phyloP scores from a whole-genome alignment of 2,113 vertebrate species.

The Spizaetus ornatus region DNA sequence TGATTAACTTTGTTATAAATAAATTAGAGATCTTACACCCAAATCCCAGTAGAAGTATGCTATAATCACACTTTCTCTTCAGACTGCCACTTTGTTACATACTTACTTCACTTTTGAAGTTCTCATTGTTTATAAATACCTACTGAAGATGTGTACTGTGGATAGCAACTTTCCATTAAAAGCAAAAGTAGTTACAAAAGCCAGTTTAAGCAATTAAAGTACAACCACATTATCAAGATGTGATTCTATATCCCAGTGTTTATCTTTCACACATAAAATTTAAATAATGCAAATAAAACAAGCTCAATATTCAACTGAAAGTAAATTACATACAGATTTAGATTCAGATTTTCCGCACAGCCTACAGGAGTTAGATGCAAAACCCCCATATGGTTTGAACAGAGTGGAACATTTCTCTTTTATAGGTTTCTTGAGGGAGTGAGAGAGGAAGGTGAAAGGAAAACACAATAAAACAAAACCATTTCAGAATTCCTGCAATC shows the following conservation, averaged over 20 bases:
- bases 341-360: neutral
- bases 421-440: neutral
- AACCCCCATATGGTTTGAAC: neutral
- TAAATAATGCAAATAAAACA: neutral
- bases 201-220: neutral
- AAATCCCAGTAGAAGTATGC: neutral
- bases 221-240: neutral
- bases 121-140: neutral
- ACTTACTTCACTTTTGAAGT: neutral
- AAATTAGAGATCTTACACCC: neutral
- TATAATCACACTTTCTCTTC: neutral
- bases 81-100: neutral
- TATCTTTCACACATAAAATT: neutral
- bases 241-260: neutral
- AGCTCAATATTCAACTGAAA: neutral
- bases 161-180: neutral
- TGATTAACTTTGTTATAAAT: conserved; percentile 11
- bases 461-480: neutral
- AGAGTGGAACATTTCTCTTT: neutral
- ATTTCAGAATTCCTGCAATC: neutral
- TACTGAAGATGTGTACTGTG: neutral
- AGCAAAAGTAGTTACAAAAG: neutral
- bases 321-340: neutral
- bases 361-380: neutral
- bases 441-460: neutral